A percentile compares a stretch with the other conserved stretches of the same genome.
Evolutionary conservation across 2,888 invertebrate genomes (phyloP).

Genomic region (Hydraecia micacea): DNA sequence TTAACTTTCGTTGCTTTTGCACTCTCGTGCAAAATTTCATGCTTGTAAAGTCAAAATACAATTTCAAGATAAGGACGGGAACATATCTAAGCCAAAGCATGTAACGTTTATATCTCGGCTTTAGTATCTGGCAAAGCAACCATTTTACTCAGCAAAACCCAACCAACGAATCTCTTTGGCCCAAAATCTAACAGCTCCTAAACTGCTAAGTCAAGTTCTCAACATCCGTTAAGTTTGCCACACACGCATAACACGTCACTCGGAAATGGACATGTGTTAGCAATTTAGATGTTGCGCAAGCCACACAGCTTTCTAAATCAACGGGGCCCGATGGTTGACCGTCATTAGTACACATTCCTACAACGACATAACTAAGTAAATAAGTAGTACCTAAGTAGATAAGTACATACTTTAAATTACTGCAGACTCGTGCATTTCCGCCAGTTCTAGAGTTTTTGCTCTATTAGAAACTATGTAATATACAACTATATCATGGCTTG

Average conservation of each 20-base stretch:
- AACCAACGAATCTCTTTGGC: not conserved
- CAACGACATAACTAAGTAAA: constrained; percentile 36
- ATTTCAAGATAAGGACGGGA: not conserved
- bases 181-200: not conserved
- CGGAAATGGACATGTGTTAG: constrained; percentile 53
- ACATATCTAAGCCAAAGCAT: not conserved
- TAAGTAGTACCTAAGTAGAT: constrained; percentile 41
- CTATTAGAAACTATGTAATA: not conserved
- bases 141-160: not conserved
- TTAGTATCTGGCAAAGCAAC: not conserved
- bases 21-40: not conserved
- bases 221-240: constrained; percentile 19
- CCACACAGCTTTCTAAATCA: constrained; percentile 57
- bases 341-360: constrained; percentile 45
- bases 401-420: constrained; percentile 32
- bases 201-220: constrained; percentile 23
- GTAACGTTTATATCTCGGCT: too few species aligned
- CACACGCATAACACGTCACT: constrained; percentile 28
- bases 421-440: constrained; percentile 9
- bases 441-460: constrained; percentile 5
- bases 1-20: too few species aligned
- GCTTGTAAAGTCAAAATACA: not conserved
- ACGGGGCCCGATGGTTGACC: constrained; percentile 47
- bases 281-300: constrained; percentile 50
- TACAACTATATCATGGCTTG: not conserved